phyloP scores from a whole-genome alignment of 1,140 invertebrate genomes.

The Anagrus nilaparvatae region DNA sequence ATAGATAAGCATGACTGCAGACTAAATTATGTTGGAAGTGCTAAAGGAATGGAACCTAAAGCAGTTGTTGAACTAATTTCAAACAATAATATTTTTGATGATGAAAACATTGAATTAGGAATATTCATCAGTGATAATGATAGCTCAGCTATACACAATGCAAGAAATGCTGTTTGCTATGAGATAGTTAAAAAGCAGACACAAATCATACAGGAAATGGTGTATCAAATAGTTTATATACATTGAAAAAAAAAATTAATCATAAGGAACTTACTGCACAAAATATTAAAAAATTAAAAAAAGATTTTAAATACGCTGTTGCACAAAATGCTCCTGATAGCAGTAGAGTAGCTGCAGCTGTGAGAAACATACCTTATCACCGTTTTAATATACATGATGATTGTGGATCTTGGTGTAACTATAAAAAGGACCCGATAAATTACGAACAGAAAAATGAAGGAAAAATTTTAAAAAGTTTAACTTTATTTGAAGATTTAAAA shows the following conservation, averaged over 20 bases:
- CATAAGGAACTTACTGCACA: constrained; percentile 11
- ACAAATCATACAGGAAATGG: constrained; percentile 19
- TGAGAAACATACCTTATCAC: constrained; percentile 17
- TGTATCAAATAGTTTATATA: constrained; percentile 13
- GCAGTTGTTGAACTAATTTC: constrained; percentile 6
- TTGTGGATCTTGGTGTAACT: constrained; percentile 17
- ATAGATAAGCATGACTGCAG: constrained; percentile 12
- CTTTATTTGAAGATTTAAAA: constrained; percentile 8
- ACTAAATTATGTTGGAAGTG: constrained; percentile 6
- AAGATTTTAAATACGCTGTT: constrained; percentile 17
- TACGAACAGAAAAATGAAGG: constrained; percentile 13
- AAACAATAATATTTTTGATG: constrained; percentile 13
- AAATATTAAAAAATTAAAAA: constrained; percentile 18
- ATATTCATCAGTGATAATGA: constrained; percentile 17
- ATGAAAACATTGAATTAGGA: constrained; percentile 5
- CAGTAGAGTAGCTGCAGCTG: constrained; percentile 11
- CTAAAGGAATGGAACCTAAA: constrained; percentile 9
- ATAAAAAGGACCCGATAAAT: constrained; percentile 3
- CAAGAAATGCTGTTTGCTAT: constrained; percentile 11
- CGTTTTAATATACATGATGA: constrained; percentile 14
- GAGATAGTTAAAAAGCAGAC: constrained; percentile 17
- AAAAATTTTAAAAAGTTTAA: constrained; percentile 11
- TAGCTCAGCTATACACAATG: constrained; percentile 10
- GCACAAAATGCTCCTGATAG: constrained; percentile 16
- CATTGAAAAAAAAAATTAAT: constrained; percentile 13